Base-by-base conservation (phyloP, 1,140 invertebrate genomes). In the Euborellia annulipes region DNA sequence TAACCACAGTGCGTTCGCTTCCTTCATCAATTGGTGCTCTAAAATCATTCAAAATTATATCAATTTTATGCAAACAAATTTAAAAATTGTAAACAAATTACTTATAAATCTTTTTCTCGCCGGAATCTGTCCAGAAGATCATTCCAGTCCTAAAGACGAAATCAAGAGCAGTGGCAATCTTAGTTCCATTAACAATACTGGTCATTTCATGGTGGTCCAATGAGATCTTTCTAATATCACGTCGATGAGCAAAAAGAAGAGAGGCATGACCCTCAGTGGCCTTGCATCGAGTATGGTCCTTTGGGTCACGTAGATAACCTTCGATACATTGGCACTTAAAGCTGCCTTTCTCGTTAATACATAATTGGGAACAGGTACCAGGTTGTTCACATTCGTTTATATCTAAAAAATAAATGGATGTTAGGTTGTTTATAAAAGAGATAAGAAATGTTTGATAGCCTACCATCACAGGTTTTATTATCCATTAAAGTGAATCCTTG, bases 111-210 rank as follows among this genome's bases (percentile, higher is more conserved):
- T 82, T 82, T 58, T 89, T 85, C 54, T 86, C 80, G 11, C 75
- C 75, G 21, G 87, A 79, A 67, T 96, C 92, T 58, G 86, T 91
- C 91, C 91, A 97, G 57, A 91, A 93, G 41, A 96, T 83, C 76
- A 86, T 87, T 41, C 85, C 83, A 3, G 85, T 88, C 46, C 81
- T 71, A 62, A 89, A 90, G 2, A 91, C 85, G 57, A 88, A 89
- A 59, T 93, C 90, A 2, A 94, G 62, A 0, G 85, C 87, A 0
- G 86, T 84, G 0, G 87, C 82, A 46, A 79, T 85, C 56, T 86
- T 83, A 0, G 86, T 88, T 49, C 81, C 77, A 51, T 91, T 90
- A 2, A 88, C 82, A 47, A 89, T 85, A 2, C 76, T 76, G 2
- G 89, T 91, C 78, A 88, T 90, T 65, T 88, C 84, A 62, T 83